These are phyloP conservation scores for Lacerta bilineata DNA, from an alignment of 2,797 vertebrate genomes.

Conservation along the genomic window DNA sequence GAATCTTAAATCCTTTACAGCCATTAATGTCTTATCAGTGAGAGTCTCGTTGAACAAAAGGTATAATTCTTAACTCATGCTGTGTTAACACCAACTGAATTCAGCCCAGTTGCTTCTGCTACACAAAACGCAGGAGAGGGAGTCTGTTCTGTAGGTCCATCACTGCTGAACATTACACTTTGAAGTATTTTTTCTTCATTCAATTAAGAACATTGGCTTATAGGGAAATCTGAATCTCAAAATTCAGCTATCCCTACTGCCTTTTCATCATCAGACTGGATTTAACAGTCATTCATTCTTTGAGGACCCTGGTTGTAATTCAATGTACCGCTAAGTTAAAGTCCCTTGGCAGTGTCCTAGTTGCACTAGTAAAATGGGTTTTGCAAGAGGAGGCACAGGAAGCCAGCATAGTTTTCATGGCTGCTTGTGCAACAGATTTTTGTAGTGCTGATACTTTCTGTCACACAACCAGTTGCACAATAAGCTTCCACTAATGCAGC, in stretches of 20 bases:
- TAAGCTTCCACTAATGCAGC: no score
- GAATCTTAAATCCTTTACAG: slow-evolving; percentile 65
- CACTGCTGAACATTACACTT: slow-evolving; percentile 57
- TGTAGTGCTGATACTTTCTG: no score
- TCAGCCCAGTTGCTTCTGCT: slow-evolving; percentile 62
- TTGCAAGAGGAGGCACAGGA: no score
- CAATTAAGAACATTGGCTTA: slow-evolving; percentile 52
- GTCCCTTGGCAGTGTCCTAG: no score
- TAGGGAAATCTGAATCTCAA: slow-evolving; percentile 15
- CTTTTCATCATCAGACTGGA: slow-evolving; percentile 46
- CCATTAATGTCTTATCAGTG: slow-evolving; percentile 75
- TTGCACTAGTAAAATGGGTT: no score
- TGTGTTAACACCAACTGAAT: slow-evolving; percentile 64
- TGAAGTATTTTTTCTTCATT: slow-evolving; percentile 63
- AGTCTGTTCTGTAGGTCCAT: slow-evolving; percentile 57
- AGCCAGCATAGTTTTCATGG: no score
- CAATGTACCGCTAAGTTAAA: no score
- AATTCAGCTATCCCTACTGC: slow-evolving; percentile 39
- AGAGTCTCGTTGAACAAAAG: slow-evolving; percentile 67
- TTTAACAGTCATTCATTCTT: not conserved
- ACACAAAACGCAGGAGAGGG: slow-evolving; percentile 36
- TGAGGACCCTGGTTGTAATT: not conserved
- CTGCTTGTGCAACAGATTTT: no score
- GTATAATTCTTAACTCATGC: slow-evolving; percentile 64
- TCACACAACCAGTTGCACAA: no score